Evolutionary conservation across 1,140 invertebrate species (phyloP).

Genomic region (Vanessa atalanta): DNA sequence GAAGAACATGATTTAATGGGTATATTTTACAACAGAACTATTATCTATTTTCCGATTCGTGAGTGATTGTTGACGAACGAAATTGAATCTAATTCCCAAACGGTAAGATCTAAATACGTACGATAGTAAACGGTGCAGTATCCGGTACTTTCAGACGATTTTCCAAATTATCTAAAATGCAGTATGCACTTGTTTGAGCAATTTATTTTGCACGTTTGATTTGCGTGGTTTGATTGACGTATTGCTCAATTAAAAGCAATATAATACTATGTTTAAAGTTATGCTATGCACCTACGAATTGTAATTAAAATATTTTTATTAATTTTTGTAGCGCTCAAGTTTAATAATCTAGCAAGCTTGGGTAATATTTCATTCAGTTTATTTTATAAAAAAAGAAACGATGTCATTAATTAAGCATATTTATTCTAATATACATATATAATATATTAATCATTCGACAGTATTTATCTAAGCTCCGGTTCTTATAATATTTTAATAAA

Average conservation of each 20-base stretch:
- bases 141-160: conserved; percentile 59
- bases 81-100: conserved; percentile 14
- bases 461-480: no score
- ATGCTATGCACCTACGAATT: not conserved
- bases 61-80: conserved; percentile 18
- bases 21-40: conserved; percentile 61
- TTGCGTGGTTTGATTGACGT: conserved; percentile 32
- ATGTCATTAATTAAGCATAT: no score
- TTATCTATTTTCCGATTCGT: conserved; percentile 64
- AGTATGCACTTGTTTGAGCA: conserved; percentile 20
- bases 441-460: no score
- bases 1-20: conserved; percentile 68
- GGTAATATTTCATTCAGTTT: no score
- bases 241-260: not conserved
- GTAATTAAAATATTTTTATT: not conserved
- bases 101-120: conserved; percentile 27
- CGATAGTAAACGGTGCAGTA: conserved; percentile 10
- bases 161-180: conserved; percentile 54
- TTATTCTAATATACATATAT: no score
- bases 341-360: no score
- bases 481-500: no score
- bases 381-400: no score
- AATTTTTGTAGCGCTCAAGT: not conserved
- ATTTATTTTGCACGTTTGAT: conserved; percentile 32
- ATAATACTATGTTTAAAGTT: not conserved